Percentiles rank a stretch among this genome's conserved stretches.
Evolutionary conservation across 2,888 invertebrate species (phyloP).

Genomic region (Cataglyphis altisquamis): DNA sequence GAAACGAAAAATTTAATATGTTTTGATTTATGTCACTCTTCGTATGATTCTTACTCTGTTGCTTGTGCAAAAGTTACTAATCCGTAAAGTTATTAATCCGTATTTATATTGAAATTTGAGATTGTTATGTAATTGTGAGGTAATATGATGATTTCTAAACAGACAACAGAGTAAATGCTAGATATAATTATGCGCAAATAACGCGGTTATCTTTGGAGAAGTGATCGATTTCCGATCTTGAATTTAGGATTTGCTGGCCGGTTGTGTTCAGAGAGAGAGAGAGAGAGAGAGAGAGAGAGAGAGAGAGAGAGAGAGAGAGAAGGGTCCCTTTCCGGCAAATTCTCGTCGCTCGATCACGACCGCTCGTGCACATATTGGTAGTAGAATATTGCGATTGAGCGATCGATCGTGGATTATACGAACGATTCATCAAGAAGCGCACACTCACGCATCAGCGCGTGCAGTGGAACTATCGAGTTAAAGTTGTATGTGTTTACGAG

Average conservation of each 20-base stretch:
- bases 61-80: not conserved
- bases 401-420: conserved; percentile 70
- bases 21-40: conserved; percentile 15
- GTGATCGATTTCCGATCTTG: conserved; percentile 75
- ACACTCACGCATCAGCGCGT: conserved; percentile 31
- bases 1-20: conserved; percentile 25
- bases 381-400: conserved; percentile 65
- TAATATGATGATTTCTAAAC: conserved; percentile 62
- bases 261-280: conserved; percentile 40
- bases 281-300: conserved; percentile 10
- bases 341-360: conserved; percentile 64
- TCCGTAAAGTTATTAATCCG: too few relatives aligned
- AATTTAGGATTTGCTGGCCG: conserved; percentile 68
- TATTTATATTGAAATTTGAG: conserved; percentile 6
- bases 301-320: conserved; percentile 11
- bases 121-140: conserved; percentile 30
- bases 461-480: conserved; percentile 48
- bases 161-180: conserved; percentile 50
- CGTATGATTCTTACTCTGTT: conserved; percentile 12
- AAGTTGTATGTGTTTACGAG: conserved; percentile 30
- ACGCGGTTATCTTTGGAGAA: conserved; percentile 49
- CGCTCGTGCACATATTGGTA: conserved; percentile 57
- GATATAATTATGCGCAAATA: conserved; percentile 73
- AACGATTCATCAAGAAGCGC: conserved; percentile 65
- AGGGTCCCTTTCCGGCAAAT: conserved; percentile 66